Evolutionary conservation across 1,140 invertebrate species (phyloP), one percentile per base, ranked within the genome.

Genomic region (Luehdorfia chinensis): DNA sequence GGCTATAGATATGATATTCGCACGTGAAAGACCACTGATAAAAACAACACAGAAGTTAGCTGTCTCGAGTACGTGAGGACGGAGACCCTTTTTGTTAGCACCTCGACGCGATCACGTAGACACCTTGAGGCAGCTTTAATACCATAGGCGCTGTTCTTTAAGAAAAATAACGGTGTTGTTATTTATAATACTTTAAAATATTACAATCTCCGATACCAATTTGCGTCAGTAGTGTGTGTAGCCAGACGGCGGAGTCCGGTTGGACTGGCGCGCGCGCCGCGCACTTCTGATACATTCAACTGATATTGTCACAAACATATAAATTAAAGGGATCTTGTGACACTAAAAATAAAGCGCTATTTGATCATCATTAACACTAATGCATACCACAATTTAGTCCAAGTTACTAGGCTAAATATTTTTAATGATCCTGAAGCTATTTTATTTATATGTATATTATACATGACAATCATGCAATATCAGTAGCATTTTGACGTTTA

Each of bases 271-370:
- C n/a, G 28, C 28, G 28, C 11, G n/a, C n/a, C n/a, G 4, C 11
- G n/a, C 28, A 11, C 28, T 12, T 5, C 4, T 21, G 2, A 3
- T 3, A 6, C 19, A 6, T 21, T 21, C 19, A 3, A 21, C 19
- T 6, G 11, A 2, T 9, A 13, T 9, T 9, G 28, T 34, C 53
- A 52, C 60, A n/a, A n/a, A n/a, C n/a, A 57, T 54, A 52, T 73
- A 73, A 80, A 84, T 80, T 75, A 66, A 73, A 74, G 58, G 65
- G 64, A 71, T 70, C 66, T 68, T 67, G 63, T 69, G 64, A 60
- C 58, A 62, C 16, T 54, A 57, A 48, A 56, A 13, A 57, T 55
- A 50, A 50, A 39, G n/a, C 45, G 43, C 50, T 55, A 59, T 63
- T 55, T 47, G 51, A 59, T 55, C 15, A 60, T 62, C 55, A 66